Evolutionary conservation across 1,140 invertebrate species (phyloP), one percentile per base, ranked within the genome.

Genomic region (Dolichoris vasculosae): DNA sequence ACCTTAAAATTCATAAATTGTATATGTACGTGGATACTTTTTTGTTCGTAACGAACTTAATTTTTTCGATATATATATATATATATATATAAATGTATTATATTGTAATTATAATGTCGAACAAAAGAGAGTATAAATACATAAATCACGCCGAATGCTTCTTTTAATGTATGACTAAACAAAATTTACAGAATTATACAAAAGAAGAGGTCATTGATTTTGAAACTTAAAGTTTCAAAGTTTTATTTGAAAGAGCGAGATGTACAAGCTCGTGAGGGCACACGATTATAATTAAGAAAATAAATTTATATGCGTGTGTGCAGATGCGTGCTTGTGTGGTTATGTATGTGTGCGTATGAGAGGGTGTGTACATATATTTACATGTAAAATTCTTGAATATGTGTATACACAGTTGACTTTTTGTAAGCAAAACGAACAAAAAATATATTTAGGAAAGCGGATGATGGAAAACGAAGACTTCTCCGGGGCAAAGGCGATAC

Each of bases 401-500:
- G 43, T 32, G n/a, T 73, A 55, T 51, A 73, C 55, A n/a, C 30
- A 17, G 20, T 55, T 17, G 51, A 77, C 38, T 67, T 79, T 80
- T 84, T 79, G 64, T 63, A 81, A 17, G 23, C 30, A 81, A 84
- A 69, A 73, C 7, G 46, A 69, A 83, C 40, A 30, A 20, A 67
- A 73, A 79, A 11, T 69, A 69, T 48, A 35, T 82, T 73, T 17
- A n/a, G 1, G 23, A 71, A 30, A 79, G 2, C 17, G 55, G n/a
- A 64, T 46, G 84, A 64, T 40, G 69, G 71, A 79, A 67, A 83
- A 80, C 55, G 75, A 86, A 86, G 73, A 59, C 71, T 85, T 81
- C 51, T 76, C 43, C 71, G 51, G 38, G 75, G 80, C 73, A 88
- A 78, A 80, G 71, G 82, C 84, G 86, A 87, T 86, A 88, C 86